Conservation (phyloP, 2,888 invertebrate genomes). For the Drosophila anomelani region DNA sequence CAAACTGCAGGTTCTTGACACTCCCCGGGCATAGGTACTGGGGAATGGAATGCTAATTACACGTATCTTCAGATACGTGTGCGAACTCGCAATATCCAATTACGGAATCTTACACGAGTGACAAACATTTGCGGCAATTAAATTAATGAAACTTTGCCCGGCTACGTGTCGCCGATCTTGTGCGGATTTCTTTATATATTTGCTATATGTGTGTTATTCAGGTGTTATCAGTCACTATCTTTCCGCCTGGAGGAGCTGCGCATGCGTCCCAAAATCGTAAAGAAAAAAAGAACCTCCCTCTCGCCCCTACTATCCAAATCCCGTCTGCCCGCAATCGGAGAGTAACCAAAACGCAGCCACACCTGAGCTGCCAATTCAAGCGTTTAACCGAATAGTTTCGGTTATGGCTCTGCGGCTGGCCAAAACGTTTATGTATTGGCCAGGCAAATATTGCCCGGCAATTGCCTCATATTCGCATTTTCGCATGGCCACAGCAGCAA, state of each 20-base stretch:
- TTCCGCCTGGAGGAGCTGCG: slow-evolving; percentile 25
- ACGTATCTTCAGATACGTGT: slow-evolving; percentile 44
- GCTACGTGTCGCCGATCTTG: slow-evolving; percentile 63
- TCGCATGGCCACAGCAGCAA: slow-evolving; percentile 40
- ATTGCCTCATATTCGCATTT: slow-evolving; percentile 43
- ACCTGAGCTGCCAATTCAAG: slow-evolving; percentile 39
- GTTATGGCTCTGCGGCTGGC: slow-evolving; percentile 46
- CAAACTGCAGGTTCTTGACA: slow-evolving; percentile 40
- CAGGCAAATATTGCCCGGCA: slow-evolving; percentile 60
- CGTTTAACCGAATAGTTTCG: slow-evolving; percentile 69
- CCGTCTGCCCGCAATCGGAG: not conserved
- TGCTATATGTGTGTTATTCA: not conserved
- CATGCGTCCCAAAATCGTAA: slow-evolving; percentile 25
- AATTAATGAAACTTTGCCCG: slow-evolving; percentile 44
- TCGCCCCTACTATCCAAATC: not conserved
- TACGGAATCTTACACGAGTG: slow-evolving; percentile 56
- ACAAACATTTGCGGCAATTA: slow-evolving; percentile 74
- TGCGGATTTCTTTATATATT: slow-evolving; percentile 14
- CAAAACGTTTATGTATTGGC: slow-evolving; percentile 63
- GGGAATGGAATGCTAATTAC: slow-evolving; percentile 50
- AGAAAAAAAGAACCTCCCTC: not conserved
- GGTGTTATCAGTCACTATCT: slow-evolving; percentile 25
- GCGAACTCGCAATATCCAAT: slow-evolving; percentile 63
- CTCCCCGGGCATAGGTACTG: slow-evolving; percentile 1
- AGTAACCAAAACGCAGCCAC: slow-evolving; percentile 9